Base-by-base conservation (phyloP, 2,797 vertebrate species). In the Sebastes jordani region DNA sequence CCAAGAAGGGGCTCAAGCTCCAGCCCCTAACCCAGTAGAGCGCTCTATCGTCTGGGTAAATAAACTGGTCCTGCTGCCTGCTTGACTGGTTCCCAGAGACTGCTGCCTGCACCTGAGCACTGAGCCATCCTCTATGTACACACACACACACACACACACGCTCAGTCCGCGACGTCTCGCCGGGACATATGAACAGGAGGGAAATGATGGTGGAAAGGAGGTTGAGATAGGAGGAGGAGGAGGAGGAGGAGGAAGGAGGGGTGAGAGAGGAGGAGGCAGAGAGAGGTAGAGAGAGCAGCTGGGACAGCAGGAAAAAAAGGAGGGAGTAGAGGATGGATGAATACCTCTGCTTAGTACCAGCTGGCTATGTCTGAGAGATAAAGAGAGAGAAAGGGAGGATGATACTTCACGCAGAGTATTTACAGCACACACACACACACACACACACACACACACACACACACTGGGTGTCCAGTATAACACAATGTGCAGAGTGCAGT, bases 321-420 rank as follows among this genome's bases (percentile, higher is more conserved):
- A 85, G 78, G 66, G 78, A 88, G 83, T 18, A 70, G 71, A 82
- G 62, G 73, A 86, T 78, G 90, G 86, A 86, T 91, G 91, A 84
- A 94, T 92, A 89, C 89, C 86, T 89, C 85, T 88, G 86, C 88
- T 86, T 65, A 76, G 77, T 56, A 91, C 86, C 90, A 87, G 87
- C 90, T 92, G 84, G 74, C 64, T 81, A 65, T 32, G 75, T 56
- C 73, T 81, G 65, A 80, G 65, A 80, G 86, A 91, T 73, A 87
- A 63, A 82, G 10, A 65, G 38, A 66, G 64, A 80, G 77, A 71
- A 62, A 81, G 63, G 82, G 78, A 85, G 81, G 81, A 81, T 82
- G 77, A 86, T 69, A 76, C 68, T 68, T 64, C 76, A 79, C 76
- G 55, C 76, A 10, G 77, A 69, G 68, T 22, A 18, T 54, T 71